phyloP scores from a whole-genome alignment of 2,888 invertebrate species.

The Xestia rhomboidea region DNA sequence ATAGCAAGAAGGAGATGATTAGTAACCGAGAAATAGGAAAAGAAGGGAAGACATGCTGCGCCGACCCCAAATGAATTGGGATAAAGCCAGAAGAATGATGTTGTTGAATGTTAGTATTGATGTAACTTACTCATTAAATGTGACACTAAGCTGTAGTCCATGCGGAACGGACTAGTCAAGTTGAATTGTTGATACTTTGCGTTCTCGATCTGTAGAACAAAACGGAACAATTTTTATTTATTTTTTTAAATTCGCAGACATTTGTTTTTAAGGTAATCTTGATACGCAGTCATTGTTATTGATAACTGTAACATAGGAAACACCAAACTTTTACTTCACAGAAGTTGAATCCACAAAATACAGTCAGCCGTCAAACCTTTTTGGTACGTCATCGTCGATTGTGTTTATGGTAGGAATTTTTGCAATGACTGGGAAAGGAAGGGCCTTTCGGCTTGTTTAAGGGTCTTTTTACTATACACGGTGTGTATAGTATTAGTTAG shows the following conservation, averaged over 20 bases:
- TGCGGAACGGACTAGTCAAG: constrained; percentile 94
- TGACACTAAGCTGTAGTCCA: constrained; percentile 96
- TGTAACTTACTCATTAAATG: constrained; percentile 96
- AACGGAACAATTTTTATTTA: background rate
- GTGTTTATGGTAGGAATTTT: background rate
- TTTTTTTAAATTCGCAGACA: background rate
- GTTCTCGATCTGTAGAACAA: constrained; percentile 91
- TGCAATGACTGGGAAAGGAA: background rate
- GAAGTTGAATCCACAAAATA: background rate
- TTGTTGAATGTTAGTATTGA: background rate
- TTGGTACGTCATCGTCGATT: no score
- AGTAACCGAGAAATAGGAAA: no score
- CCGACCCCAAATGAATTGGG: no score
- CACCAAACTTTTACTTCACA: background rate
- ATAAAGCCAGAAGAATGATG: background rate
- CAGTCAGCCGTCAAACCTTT: no score
- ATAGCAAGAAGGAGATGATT: no score
- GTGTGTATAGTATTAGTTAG: background rate
- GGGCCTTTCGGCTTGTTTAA: background rate
- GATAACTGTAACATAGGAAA: background rate
- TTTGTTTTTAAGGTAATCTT: background rate
- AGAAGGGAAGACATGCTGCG: no score
- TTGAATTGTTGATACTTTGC: constrained; percentile 97
- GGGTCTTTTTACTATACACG: background rate
- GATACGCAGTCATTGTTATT: background rate